Base-by-base conservation (phyloP, 1,140 invertebrate genomes). In the Elymnias hypermnestra region DNA sequence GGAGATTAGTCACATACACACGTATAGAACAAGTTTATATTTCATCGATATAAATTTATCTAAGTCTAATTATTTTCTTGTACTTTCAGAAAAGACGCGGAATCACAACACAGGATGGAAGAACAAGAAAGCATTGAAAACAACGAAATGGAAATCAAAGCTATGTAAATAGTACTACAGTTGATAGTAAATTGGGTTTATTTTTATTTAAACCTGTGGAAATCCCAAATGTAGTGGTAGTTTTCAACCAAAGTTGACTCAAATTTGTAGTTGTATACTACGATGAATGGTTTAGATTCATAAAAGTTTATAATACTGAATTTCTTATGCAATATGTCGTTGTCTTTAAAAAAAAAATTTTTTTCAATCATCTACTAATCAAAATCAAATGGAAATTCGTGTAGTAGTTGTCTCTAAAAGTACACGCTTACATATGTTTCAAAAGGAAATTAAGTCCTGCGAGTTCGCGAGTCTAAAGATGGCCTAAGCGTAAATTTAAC, bases 141-240 rank as follows among this genome's bases (percentile, higher is more conserved):
- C 0, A 75, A 79, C 41, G 62, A 73, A 37, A 70, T 83, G 67
- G 68, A 81, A 48, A 39, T 69, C n/a, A 66, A 58, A 52, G 77
- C 78, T 15, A 83, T 84, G 77, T 82, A 79, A 22, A 3, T 44
- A 23, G 19, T 17, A 21, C 28, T 36, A 54, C 8, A 38, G 31
- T 26, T n/a, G n/a, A n/a, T n/a, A n/a, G n/a, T n/a, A n/a, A 21
- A 21, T 21, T 21, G 19, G 19, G 46, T 36, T 38, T 38, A 38
- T 1, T 38, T 10, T 8, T 38, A 18, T 18, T 43, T 8, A 21
- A 31, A 14, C 28, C 1, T 21, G 31, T 46, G 25, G 38, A 59
- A 57, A 64, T 68, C 57, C 72, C 69, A 77, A 81, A 76, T 67
- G 65, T 83, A 83, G 77, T 59, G 59, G 66, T 84, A 83, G 72